phyloP scores from a whole-genome alignment of 2,888 invertebrate species.

The Xestia sexstrigata region DNA sequence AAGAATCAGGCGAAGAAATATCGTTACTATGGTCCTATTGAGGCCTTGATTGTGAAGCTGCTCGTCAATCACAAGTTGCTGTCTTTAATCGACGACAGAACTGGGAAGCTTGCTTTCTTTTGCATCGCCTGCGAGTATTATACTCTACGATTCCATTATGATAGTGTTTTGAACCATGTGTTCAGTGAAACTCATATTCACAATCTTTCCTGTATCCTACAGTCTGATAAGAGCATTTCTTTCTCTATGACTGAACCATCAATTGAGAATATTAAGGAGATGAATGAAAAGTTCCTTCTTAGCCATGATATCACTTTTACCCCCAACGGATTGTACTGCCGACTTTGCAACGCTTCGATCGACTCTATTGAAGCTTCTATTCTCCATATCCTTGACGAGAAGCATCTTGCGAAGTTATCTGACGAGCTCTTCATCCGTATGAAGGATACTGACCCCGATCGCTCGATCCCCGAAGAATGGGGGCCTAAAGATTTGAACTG shows the following conservation, averaged over 20 bases:
- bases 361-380: slow-evolving; percentile 80
- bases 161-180: slow-evolving; percentile 87
- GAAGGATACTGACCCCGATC: slow-evolving; percentile 80
- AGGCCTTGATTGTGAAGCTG: slow-evolving; percentile 81
- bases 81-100: slow-evolving; percentile 85
- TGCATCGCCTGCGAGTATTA: slow-evolving; percentile 88
- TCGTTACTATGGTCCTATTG: slow-evolving; percentile 87
- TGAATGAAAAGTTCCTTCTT: slow-evolving; percentile 82
- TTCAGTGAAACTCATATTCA: slow-evolving; percentile 86
- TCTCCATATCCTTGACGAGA: slow-evolving; percentile 85
- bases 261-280: slow-evolving; percentile 82
- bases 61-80: slow-evolving; percentile 83
- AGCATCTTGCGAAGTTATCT: slow-evolving; percentile 83
- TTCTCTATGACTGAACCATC: slow-evolving; percentile 78
- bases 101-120: slow-evolving; percentile 87
- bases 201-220: slow-evolving; percentile 83
- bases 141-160: slow-evolving; percentile 86
- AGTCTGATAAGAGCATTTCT: slow-evolving; percentile 83
- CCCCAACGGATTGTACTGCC: slow-evolving; percentile 74
- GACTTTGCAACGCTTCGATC: slow-evolving; percentile 78
- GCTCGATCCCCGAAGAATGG: slow-evolving; percentile 85
- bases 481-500: slow-evolving; percentile 87
- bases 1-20: slow-evolving; percentile 85
- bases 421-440: slow-evolving; percentile 83
- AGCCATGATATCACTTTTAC: slow-evolving; percentile 77